These are phyloP conservation scores for Andrena bicolor DNA, from an alignment of 2,888 invertebrate genomes.

Conservation along the genomic window DNA sequence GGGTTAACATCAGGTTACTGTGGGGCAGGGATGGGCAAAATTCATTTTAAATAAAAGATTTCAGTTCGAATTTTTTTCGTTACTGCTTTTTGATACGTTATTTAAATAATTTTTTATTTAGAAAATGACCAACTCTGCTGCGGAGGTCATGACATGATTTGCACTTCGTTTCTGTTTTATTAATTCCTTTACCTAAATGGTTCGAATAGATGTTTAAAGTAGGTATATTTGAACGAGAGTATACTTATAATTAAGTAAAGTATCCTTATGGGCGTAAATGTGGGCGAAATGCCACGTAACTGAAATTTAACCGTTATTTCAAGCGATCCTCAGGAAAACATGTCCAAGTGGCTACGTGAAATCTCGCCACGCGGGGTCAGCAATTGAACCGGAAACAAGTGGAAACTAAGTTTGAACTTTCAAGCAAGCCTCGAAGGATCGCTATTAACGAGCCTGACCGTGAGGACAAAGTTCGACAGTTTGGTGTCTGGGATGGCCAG, in stretches of 20 bases:
- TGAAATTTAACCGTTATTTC: constrained; percentile 8
- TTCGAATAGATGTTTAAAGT: no score
- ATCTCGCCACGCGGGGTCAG: constrained; percentile 61
- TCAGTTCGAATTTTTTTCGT: no score
- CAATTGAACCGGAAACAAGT: constrained; percentile 51
- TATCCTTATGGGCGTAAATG: not conserved
- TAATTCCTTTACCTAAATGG: no score
- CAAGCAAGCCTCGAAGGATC: constrained; percentile 61
- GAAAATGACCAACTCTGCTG: no score
- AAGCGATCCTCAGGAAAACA: constrained; percentile 13
- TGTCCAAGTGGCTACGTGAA: constrained; percentile 42
- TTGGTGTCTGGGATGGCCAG: constrained; percentile 53
- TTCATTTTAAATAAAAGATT: no score
- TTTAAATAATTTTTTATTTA: no score
- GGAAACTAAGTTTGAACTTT: constrained; percentile 71
- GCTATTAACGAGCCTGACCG: constrained; percentile 64
- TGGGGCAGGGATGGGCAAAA: no score
- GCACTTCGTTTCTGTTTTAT: no score
- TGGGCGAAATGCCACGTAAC: not conserved
- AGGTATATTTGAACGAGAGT: no score
- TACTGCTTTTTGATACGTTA: no score
- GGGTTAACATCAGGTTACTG: no score
- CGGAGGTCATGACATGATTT: no score
- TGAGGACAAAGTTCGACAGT: constrained; percentile 68
- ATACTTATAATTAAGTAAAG: not conserved